These are phyloP conservation scores for Drosophila crucigera DNA, from an alignment of 2,888 invertebrate species.

Conservation along the genomic window DNA sequence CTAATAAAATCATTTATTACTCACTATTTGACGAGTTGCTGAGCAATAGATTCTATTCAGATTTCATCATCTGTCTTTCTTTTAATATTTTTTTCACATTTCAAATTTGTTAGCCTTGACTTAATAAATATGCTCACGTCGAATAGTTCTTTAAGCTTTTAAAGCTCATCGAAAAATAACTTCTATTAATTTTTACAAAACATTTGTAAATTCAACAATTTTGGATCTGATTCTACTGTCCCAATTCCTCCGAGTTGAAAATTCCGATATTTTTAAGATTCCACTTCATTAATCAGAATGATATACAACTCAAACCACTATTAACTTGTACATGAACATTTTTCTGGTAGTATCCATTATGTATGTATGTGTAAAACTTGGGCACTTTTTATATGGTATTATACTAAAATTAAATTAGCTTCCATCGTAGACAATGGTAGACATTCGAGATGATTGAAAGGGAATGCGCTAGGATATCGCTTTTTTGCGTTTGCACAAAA, in stretches of 20 bases:
- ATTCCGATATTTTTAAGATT: not conserved
- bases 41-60: not conserved
- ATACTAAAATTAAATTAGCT: too few relatives aligned
- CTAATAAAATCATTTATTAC: constrained; percentile 77
- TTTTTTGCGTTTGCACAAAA: not conserved
- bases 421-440: too few relatives aligned
- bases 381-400: too few relatives aligned
- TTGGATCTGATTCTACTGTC: not conserved
- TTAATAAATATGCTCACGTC: not conserved
- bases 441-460: not conserved
- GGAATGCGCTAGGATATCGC: not conserved
- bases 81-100: not conserved
- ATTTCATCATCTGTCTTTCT: not conserved
- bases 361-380: not conserved
- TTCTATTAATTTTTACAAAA: not conserved
- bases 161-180: not conserved
- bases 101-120: not conserved
- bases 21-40: constrained; percentile 12
- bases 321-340: not conserved
- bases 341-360: not conserved
- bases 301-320: not conserved
- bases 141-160: not conserved
- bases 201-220: not conserved
- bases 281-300: not conserved
- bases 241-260: not conserved